Base-by-base conservation (phyloP, 2,113 vertebrate species). In the Cyphomyrus discorhynchus region DNA sequence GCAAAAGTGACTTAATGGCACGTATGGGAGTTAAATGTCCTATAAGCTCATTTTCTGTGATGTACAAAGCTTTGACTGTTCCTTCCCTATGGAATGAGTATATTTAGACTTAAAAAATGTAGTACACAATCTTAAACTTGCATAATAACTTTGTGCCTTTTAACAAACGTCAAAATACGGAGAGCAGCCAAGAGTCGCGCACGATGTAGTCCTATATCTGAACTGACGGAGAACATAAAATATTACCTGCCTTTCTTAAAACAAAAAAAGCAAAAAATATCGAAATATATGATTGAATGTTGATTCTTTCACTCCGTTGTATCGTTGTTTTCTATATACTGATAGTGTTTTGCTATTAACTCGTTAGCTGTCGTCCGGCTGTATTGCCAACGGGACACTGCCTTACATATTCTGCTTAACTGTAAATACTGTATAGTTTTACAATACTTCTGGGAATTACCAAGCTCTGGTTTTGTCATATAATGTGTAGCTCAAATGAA, bases 391-490 rank as follows among this genome's bases (percentile, higher is more conserved):
- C 8, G 17, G 5, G 74, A 11, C 56, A 21, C 24, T 88, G 50
- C 86, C 27, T 90, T 52, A n/a, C 35, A 50, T 70, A 45, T 90
- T 49, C 19, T 66, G 19, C 52, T 90, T 82, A 88, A 85, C 80
- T 90, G 90, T 90, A 90, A 85, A 90, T 90, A 90, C 49, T 90
- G 90, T 88, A 90, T 66, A 90, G 77, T 52, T 88, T 82, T n/a
- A 56, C 49, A 49, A 24, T 56, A 50, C 42, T 19, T 42, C 47
- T 82, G 58, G 31, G 11, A 35, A 83, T 88, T 82, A 82, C n/a
- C 52, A 62, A 56, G 39, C 52, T 90, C 52, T 88, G 66, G 52
- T 88, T 47, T 52, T 49, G 52, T 85, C 47, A 39, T 15, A 19
- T 58, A 89, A 49, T 66, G 46, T 66, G 77, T 89, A 89, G 19